Evolutionary conservation across 2,888 invertebrate genomes (phyloP), one percentile per base, ranked within the genome.

Genomic region (Limnephilus rhombicus): DNA sequence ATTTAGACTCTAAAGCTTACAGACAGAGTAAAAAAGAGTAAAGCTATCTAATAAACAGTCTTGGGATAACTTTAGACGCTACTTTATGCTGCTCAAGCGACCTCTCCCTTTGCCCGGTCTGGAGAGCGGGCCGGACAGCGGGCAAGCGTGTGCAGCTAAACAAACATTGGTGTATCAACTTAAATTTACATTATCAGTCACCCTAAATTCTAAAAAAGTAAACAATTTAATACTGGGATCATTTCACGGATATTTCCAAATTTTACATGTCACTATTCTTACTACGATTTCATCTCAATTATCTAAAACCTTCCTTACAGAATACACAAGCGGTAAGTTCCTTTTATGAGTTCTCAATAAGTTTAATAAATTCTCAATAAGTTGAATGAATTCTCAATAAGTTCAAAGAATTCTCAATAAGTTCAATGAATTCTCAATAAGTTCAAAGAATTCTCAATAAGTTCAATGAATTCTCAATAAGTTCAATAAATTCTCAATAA

Each of bases 41-140:
- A 93, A 93, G 93, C 93, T 93, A 93, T 93, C 93, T 93, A 93
- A 92, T 93, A 90, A 93, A 93, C 93, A 93, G 93, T 93, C 93
- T 93, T 93, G 92, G 93, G 91, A 93, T 92, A 93, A 93, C 92
- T 91, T 93, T 93, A 93, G 93, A 93, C 89, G 91, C 93, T 93
- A 93, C 93, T 80, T 89, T 85, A 45, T 81, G 92, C 92, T 92
- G 92, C 92, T 92, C 85, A 85, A 87, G 91, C 86, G 86, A 85
- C 86, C 68, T 68, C 68, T 68, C 24, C 68, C 68, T 68, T 68
- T 68, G 68, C 11, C 68, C 68, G 68, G 9, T 24, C 68, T 24
- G 68, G 68, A 53, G 53, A 53, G 53, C 53, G 53, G 53, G 5
- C 18, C 53, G 18, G 83, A 89, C 41, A 18, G 34, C 12, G 91